Evolutionary conservation across 2,113 vertebrate species (phyloP).

Genomic region (Meriones unguiculatus): DNA sequence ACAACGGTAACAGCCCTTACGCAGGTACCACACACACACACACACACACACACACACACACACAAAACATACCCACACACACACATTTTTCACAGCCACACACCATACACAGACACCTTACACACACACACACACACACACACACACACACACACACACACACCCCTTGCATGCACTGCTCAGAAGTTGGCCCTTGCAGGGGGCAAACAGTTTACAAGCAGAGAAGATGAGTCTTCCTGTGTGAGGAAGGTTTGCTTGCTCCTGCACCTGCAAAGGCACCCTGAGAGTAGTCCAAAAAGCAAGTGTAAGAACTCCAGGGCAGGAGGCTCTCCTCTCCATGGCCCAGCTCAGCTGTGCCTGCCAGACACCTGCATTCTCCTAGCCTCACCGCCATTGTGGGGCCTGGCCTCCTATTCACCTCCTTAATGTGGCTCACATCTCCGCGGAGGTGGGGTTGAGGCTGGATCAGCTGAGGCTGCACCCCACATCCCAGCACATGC

Average conservation of each 20-base stretch:
- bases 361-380: not conserved
- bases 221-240: not conserved
- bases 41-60: not conserved
- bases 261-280: not conserved
- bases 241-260: not conserved
- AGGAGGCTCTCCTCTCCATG: not conserved
- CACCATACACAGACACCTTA: no score
- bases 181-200: not conserved
- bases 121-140: not conserved
- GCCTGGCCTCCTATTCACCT: not conserved
- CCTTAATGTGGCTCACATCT: not conserved
- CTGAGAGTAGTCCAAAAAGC: not conserved
- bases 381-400: not conserved
- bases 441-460: not conserved
- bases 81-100: no score
- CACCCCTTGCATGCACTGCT: not conserved
- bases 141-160: not conserved
- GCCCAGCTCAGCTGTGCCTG: not conserved
- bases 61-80: no score
- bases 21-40: not conserved
- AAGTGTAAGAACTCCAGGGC: not conserved
- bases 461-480: not conserved
- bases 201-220: no score
- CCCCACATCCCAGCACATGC: not conserved
- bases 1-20: not conserved